Evolutionary conservation across 1,140 invertebrate species (phyloP), one percentile per base, ranked within the genome.

Genomic region (Aphaenogaster rudis): DNA sequence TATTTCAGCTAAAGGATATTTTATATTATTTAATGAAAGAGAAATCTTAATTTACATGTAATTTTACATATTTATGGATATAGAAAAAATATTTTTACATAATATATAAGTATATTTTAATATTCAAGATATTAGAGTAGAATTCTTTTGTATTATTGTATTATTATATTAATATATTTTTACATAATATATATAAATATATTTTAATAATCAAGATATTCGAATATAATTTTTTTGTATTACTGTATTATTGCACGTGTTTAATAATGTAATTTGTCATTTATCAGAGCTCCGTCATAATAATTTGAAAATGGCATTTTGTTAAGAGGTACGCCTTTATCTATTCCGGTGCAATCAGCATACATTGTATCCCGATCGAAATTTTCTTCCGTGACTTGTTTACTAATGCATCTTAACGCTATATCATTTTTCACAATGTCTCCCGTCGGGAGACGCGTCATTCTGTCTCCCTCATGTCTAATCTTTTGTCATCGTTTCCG

Each of bases 401-500:
- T 78, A 45, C 45, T 57, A 74, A 72, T 45, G 57, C 69, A 28
- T 11, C 8, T 0, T 50, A 82, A 82, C 39, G 54, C n/a, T 45
- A 64, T 28, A 59, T 78, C 59, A 67, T 85, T 85, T 85, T 79
- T 85, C 82, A 78, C 59, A 6, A 36, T 42, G 45, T 50, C 42
- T 85, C 15, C 61, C n/a, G 36, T 1, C 8, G 13, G 59, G n/a
- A 61, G 80, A 72, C 39, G 42, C 39, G 39, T 72, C 74, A 21
- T 17, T 48, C 82, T 45, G 45, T 48, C 82, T 85, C 59, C 21
- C n/a, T 36, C 52, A 28, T 57, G 64, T 86, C 76, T 79, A 66
- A 76, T 87, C 88, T 88, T 90, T 88, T 85, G 89, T 90, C 86
- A 66, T 88, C 74, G 66, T 87, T 87, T 87, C 61, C 52, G 50